phyloP scores from a whole-genome alignment of 2,888 invertebrate species.

The Pemphredon lugubris region DNA sequence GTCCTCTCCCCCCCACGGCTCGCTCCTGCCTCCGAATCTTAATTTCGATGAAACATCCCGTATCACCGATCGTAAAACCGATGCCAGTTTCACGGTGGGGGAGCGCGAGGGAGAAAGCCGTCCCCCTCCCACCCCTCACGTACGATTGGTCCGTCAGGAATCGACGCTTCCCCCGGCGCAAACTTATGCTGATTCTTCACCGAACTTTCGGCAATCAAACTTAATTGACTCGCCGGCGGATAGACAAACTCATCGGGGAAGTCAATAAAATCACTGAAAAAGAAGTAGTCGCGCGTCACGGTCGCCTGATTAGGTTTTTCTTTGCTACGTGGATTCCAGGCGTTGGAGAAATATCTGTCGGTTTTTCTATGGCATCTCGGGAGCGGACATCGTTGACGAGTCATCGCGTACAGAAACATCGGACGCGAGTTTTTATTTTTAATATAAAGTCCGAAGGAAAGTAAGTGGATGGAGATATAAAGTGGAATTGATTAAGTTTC shows the following conservation, averaged over 20 bases:
- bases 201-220: constrained; percentile 69
- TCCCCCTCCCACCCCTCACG: too few relatives aligned
- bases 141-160: constrained; percentile 47
- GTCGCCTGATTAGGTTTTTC: not conserved
- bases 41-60: constrained; percentile 60
- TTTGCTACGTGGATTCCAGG: not conserved
- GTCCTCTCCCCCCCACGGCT: constrained; percentile 6
- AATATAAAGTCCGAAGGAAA: too few relatives aligned
- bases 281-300: not conserved
- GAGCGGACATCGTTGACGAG: too few relatives aligned
- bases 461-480: too few relatives aligned
- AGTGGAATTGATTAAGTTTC: too few relatives aligned
- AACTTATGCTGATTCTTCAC: constrained; percentile 65
- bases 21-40: constrained; percentile 51
- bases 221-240: constrained; percentile 67
- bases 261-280: constrained; percentile 40
- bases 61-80: constrained; percentile 61
- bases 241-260: constrained; percentile 36
- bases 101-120: constrained; percentile 8
- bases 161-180: constrained; percentile 37
- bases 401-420: too few relatives aligned
- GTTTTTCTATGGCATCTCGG: too few relatives aligned
- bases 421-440: too few relatives aligned
- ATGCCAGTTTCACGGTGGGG: constrained; percentile 11
- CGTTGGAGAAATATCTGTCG: not conserved